Evolutionary conservation across 2,888 invertebrate species (phyloP).

Genomic region (Drosophila fungiperda): DNA sequence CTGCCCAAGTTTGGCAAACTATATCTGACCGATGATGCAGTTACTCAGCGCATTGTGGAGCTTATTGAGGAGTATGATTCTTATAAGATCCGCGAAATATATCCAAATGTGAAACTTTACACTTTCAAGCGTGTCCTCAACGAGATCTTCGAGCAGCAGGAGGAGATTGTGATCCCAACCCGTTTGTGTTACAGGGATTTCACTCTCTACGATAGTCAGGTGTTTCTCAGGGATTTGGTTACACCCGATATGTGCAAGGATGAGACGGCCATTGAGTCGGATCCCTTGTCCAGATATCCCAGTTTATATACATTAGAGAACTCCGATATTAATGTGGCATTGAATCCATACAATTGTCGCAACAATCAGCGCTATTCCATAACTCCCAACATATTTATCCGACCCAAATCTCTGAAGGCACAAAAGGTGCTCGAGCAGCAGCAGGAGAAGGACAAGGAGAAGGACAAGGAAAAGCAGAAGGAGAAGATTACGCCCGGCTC

Average conservation of each 20-base stretch:
- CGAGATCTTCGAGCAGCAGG: slow-evolving; percentile 62
- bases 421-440: slow-evolving; percentile 3
- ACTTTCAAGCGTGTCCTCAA: slow-evolving; percentile 63
- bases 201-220: slow-evolving; percentile 68
- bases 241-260: slow-evolving; percentile 49
- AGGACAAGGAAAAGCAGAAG: neutral
- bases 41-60: slow-evolving; percentile 62
- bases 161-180: slow-evolving; percentile 66
- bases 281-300: neutral
- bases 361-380: slow-evolving; percentile 6
- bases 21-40: slow-evolving; percentile 65
- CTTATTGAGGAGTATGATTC: slow-evolving; percentile 62
- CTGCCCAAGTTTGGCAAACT: slow-evolving; percentile 71
- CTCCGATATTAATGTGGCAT: neutral
- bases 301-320: neutral
- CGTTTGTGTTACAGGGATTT: slow-evolving; percentile 82
- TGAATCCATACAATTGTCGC: slow-evolving; percentile 8
- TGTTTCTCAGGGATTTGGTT: slow-evolving; percentile 64
- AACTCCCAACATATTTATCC: slow-evolving; percentile 60
- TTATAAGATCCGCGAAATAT: slow-evolving; percentile 54
- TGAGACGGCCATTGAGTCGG: slow-evolving; percentile 6
- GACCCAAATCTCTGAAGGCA: slow-evolving; percentile 71
- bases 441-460: neutral
- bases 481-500: neutral
- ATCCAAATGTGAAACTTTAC: slow-evolving; percentile 59